These are phyloP conservation scores for Zosterops pallidus DNA, from an alignment of 2,113 vertebrate genomes.

Conservation along the genomic window DNA sequence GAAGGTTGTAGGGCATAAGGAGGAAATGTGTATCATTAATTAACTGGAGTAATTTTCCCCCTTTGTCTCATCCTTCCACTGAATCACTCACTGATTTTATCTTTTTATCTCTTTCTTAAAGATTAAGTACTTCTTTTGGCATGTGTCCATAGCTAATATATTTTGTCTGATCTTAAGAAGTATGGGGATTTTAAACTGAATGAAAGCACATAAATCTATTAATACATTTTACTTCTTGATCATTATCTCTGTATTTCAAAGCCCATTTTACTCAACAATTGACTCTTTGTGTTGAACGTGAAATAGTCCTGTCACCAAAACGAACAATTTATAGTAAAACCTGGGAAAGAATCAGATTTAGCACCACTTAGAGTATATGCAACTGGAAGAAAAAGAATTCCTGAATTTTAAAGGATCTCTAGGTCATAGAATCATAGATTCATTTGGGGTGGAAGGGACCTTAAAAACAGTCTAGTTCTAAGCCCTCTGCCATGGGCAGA, in stretches of 20 bases:
- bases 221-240: constrained; percentile 23
- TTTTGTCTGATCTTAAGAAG: constrained; percentile 53
- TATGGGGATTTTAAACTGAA: constrained; percentile 7
- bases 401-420: neutral
- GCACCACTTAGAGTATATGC: neutral
- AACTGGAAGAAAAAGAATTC: neutral
- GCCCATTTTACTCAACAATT: neutral
- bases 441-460: neutral
- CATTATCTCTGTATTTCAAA: constrained; percentile 12
- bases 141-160: constrained; percentile 32
- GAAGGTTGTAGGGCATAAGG: neutral
- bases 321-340: neutral
- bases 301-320: neutral
- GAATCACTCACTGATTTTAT: constrained; percentile 13
- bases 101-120: constrained; percentile 37
- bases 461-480: neutral
- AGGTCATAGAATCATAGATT: neutral
- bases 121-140: constrained; percentile 21
- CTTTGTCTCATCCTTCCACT: neutral
- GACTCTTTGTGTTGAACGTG: neutral
- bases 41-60: neutral
- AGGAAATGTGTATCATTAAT: neutral
- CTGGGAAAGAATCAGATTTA: neutral
- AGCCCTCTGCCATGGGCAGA: neutral
- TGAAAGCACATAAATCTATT: constrained; percentile 30